Evolutionary conservation across 2,888 invertebrate genomes (phyloP).

Genomic region (Tridacna crocea): DNA sequence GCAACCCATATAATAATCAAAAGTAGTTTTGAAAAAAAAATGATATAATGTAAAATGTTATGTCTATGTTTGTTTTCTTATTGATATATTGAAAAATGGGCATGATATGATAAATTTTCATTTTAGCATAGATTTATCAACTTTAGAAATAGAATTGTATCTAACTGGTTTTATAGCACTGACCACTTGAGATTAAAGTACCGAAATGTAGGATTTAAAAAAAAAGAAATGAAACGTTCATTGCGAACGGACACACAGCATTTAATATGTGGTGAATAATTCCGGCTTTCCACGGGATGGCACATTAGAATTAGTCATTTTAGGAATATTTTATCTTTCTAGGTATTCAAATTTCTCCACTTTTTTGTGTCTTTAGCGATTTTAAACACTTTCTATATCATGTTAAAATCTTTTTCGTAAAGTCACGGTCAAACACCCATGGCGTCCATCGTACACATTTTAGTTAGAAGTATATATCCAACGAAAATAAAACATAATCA

Average conservation of each 20-base stretch:
- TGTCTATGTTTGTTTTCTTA: not conserved
- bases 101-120: not conserved
- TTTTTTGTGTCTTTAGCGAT: not conserved
- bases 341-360: not conserved
- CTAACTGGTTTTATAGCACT: conserved; percentile 20
- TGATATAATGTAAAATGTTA: not conserved
- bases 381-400: not conserved
- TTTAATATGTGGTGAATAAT: not conserved
- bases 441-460: conserved; percentile 8
- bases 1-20: too few relatives aligned
- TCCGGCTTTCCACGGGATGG: not conserved
- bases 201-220: not conserved
- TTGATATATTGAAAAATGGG: not conserved
- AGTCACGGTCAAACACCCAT: conserved; percentile 10
- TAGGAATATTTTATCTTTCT: not conserved
- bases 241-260: not conserved
- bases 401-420: not conserved
- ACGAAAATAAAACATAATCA: conserved; percentile 27
- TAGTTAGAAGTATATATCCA: conserved; percentile 4
- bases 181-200: conserved; percentile 18
- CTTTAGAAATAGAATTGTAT: not conserved
- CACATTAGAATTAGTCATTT: not conserved
- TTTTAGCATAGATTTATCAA: not conserved
- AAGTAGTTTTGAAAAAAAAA: too few relatives aligned
- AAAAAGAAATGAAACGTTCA: not conserved